A percentile compares a stretch with the other conserved stretches of the same genome.
These are phyloP conservation scores for Tokudaia tokunoshimensis DNA, from an alignment of 2,797 vertebrate genomes.

Conservation along the genomic window DNA sequence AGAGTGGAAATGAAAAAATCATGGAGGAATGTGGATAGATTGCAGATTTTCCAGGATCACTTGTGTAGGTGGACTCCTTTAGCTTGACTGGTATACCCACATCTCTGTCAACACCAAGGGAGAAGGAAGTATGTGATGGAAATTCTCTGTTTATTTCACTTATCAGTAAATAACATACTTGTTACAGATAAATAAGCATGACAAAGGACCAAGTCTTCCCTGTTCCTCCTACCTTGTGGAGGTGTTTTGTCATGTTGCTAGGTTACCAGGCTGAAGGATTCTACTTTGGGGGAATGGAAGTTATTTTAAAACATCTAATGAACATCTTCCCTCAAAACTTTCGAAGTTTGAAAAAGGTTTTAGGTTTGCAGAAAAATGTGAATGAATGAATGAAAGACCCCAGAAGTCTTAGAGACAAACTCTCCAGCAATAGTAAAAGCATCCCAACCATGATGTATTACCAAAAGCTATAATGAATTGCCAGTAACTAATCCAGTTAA, in stretches of 20 bases:
- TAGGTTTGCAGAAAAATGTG: neutral
- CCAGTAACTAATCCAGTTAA: neutral
- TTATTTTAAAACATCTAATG: conserved; percentile 82
- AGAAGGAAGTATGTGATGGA: conserved; percentile 25
- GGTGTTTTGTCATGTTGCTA: conserved; percentile 84
- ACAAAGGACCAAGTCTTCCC: conserved; percentile 78
- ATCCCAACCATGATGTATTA: neutral
- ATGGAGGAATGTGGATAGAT: conserved; percentile 75
- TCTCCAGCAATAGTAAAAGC: neutral
- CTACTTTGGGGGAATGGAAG: conserved; percentile 70
- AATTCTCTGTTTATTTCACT: conserved; percentile 79
- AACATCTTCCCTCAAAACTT: conserved; percentile 65
- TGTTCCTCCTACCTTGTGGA: conserved; percentile 72
- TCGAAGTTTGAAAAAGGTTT: conserved; percentile 46
- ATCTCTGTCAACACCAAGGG: conserved; percentile 78
- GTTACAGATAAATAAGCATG: conserved; percentile 79
- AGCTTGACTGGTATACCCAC: conserved; percentile 80
- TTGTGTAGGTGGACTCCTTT: conserved; percentile 71
- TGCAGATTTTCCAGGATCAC: conserved; percentile 80
- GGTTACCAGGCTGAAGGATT: conserved; percentile 82
- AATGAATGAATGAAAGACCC: neutral
- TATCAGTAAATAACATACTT: conserved; percentile 86
- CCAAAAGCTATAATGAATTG: neutral
- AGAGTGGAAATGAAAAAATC: conserved; percentile 80
- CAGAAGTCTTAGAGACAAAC: neutral